Base-by-base conservation (phyloP, 2,797 vertebrate genomes). In the Catamblyrhynchus diadema region DNA sequence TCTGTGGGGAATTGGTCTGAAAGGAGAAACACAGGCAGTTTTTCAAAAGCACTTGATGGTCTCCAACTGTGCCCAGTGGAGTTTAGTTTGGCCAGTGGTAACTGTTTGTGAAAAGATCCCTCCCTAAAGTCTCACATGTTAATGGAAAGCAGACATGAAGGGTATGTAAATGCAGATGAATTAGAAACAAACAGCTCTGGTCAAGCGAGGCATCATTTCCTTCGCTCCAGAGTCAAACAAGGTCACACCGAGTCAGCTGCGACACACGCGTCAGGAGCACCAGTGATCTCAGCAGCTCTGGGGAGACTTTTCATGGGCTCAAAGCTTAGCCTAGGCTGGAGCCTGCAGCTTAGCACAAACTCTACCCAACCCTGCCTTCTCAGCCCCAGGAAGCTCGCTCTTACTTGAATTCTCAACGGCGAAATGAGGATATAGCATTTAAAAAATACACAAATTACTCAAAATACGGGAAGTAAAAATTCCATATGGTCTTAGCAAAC, bases 271-370 rank as follows among this genome's bases (percentile, higher is more conserved):
- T 87, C 60, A 39, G 72, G 83, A 30, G 2, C 24, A 21, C 5
- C 2, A 64, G 89, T 96, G 95, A 96, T 84, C 95, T 93, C 95
- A 97, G 95, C 91, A 90, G 88, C 95, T 91, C 95, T 87, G 80
- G 94, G 89, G 92, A 95, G 54, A 83, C 87, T 86, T 87, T 77
- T 94, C 92, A 78, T 7, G 25, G 57, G 35, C 47, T 95, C 70
- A 61, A 70, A 86, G 60, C 81, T n/a, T 78, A 93, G 92, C 75
- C 77, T 78, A 83, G 85, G 72, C 91, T 93, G 77, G 41, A 94
- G 56, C 28, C 80, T 67, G 77, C 84, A 91, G 94, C 88, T 75
- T 87, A 89, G 56, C 81, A 73, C 67, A 81, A 35, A 30, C 45
- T 56, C 66, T 81, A 64, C 70, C 89, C 93, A 94, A 4, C n/a